These are phyloP conservation scores for Muschampia staudingeri DNA, from an alignment of 2,888 invertebrate genomes.

Conservation along the genomic window DNA sequence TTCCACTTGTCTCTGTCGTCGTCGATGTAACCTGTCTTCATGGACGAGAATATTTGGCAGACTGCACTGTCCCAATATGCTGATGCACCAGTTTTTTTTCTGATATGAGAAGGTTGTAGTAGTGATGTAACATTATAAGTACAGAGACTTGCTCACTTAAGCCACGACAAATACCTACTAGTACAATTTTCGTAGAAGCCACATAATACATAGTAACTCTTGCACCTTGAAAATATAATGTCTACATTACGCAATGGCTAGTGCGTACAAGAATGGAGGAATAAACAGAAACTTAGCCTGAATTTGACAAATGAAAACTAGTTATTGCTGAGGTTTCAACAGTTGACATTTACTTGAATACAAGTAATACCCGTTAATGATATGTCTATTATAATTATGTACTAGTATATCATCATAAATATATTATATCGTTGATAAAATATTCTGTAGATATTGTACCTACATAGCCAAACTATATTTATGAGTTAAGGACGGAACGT, in stretches of 20 bases:
- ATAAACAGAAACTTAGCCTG: neutral
- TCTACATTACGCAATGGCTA: neutral
- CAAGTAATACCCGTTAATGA: too few species aligned
- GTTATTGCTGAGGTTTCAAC: neutral
- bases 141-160: neutral
- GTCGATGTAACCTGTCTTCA: neutral
- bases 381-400: too few species aligned
- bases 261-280: neutral
- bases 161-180: constrained; percentile 2
- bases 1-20: neutral
- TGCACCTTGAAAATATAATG: constrained; percentile 1
- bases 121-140: neutral
- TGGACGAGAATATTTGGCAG: neutral
- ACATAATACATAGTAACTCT: constrained; percentile 14
- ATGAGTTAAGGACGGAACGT: too few species aligned
- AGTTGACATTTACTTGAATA: neutral
- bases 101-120: neutral
- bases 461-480: too few species aligned
- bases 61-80: neutral
- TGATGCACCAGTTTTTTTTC: neutral
- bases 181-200: constrained; percentile 15
- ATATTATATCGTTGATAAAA: too few species aligned
- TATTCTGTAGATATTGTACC: too few species aligned
- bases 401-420: too few species aligned
- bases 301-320: neutral